Percentiles rank a stretch among this genome's conserved stretches.
These are phyloP conservation scores for Rhabdomys pumilio DNA, from an alignment of 2,797 vertebrate species.

Conservation along the genomic window DNA sequence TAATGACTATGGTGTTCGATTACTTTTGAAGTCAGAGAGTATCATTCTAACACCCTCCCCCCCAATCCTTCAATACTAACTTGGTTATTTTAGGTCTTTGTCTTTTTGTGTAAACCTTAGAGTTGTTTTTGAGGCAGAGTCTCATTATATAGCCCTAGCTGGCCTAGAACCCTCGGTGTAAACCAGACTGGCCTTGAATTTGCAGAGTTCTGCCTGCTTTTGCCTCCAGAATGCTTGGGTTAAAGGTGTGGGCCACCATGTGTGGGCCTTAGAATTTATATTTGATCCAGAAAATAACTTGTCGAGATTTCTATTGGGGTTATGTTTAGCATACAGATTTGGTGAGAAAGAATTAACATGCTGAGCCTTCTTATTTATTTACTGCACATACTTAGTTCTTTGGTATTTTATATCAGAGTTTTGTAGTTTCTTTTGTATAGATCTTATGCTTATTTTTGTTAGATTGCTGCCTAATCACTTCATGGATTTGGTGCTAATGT, in stretches of 20 bases:
- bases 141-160: neutral
- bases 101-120: constrained; percentile 20
- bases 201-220: neutral
- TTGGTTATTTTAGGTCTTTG: constrained; percentile 16
- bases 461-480: constrained; percentile 37
- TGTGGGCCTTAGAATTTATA: neutral
- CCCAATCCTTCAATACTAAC: neutral
- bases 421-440: constrained; percentile 17
- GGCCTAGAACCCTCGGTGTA: neutral
- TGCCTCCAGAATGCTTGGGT: neutral
- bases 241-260: neutral
- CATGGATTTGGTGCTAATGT: constrained; percentile 12
- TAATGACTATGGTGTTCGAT: neutral
- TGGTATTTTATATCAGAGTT: neutral
- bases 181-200: neutral
- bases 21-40: neutral
- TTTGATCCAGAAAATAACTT: constrained; percentile 15
- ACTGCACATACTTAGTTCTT: constrained; percentile 4
- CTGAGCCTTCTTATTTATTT: neutral
- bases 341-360: neutral
- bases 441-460: constrained; percentile 7
- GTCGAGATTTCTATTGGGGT: constrained; percentile 27
- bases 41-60: neutral
- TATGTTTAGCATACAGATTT: constrained; percentile 10
- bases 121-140: neutral